A percentile compares a stretch with the other conserved stretches of the same genome.
Conservation (phyloP, 1,140 invertebrate species). For the Zaprionus davidi region DNA sequence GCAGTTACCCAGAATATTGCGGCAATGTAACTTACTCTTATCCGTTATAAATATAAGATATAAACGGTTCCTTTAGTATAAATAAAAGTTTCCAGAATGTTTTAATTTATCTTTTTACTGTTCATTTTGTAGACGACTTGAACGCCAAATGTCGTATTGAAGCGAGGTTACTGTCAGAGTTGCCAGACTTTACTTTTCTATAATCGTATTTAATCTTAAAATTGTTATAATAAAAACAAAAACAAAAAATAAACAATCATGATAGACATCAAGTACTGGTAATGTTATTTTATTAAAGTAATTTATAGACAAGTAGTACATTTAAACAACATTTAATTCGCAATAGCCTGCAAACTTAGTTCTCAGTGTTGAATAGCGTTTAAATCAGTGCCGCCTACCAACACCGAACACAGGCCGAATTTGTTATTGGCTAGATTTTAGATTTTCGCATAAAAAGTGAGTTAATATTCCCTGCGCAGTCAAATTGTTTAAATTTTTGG, state of each 20-base stretch:
- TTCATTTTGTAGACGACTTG: constrained; percentile 47
- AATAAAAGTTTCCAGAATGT: constrained; percentile 25
- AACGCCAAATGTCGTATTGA: constrained; percentile 32
- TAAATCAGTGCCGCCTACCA: constrained; percentile 41
- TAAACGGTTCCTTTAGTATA: constrained; percentile 14
- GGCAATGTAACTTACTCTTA: constrained; percentile 32
- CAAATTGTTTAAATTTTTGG: not conserved
- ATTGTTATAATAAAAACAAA: not conserved
- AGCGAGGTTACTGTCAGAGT: constrained; percentile 50
- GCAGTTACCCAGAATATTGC: too few relatives aligned
- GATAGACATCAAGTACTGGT: not conserved
- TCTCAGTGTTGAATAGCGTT: not conserved
- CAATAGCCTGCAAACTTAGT: constrained; percentile 13
- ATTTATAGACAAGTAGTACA: not conserved
- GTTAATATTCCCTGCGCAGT: constrained; percentile 31
- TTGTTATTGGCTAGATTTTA: constrained; percentile 69
- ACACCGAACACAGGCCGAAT: constrained; percentile 50
- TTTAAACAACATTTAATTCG: not conserved
- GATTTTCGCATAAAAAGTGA: constrained; percentile 68
- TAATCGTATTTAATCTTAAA: not conserved
- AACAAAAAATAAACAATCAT: not conserved
- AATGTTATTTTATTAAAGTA: not conserved
- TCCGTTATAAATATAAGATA: not conserved
- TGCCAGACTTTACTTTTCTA: constrained; percentile 23
- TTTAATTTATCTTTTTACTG: constrained; percentile 65